A percentile compares a stretch with the other conserved stretches of the same genome.
These are phyloP conservation scores for Pipistrellus pygmaeus DNA, from an alignment of 2,797 vertebrate genomes.

Conservation along the genomic window DNA sequence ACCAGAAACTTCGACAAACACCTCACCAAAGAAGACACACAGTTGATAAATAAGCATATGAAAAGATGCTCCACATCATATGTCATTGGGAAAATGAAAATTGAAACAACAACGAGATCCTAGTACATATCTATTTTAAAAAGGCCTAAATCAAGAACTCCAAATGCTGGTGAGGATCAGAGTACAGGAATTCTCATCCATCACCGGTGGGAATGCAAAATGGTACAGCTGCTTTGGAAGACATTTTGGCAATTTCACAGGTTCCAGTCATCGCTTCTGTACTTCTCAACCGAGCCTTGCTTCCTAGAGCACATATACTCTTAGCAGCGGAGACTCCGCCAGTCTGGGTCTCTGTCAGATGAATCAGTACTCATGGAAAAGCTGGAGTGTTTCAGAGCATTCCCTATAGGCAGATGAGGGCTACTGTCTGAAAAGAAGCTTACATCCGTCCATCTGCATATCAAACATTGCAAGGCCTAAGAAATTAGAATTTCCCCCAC, in stretches of 20 bases:
- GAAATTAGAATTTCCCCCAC: slow-evolving; percentile 91
- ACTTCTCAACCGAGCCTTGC: slow-evolving; percentile 92
- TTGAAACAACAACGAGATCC: not conserved
- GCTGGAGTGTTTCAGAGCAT: slow-evolving; percentile 94
- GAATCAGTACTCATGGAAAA: slow-evolving; percentile 97
- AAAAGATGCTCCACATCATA: not conserved
- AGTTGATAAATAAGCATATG: not conserved
- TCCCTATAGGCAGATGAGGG: slow-evolving; percentile 93
- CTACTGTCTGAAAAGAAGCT: slow-evolving; percentile 95
- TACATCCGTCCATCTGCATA: slow-evolving; percentile 97
- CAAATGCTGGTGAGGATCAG: not conserved
- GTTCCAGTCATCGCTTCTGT: slow-evolving; percentile 85
- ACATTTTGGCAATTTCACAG: not conserved
- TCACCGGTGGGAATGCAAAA: not conserved
- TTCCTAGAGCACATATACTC: slow-evolving; percentile 84
- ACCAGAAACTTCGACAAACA: not conserved
- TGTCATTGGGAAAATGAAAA: not conserved
- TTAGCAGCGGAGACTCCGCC: slow-evolving; percentile 88
- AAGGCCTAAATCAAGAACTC: not conserved
- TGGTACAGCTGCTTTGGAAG: not conserved
- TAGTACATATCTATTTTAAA: not conserved
- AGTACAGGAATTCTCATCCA: slow-evolving; percentile 7
- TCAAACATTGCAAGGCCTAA: slow-evolving; percentile 96
- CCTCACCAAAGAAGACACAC: not conserved
- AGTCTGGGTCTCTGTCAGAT: slow-evolving; percentile 95